Evolutionary conservation across 2,797 vertebrate species (phyloP), one percentile per base, ranked within the genome.

Genomic region (Acrossocheilus fasciatus): DNA sequence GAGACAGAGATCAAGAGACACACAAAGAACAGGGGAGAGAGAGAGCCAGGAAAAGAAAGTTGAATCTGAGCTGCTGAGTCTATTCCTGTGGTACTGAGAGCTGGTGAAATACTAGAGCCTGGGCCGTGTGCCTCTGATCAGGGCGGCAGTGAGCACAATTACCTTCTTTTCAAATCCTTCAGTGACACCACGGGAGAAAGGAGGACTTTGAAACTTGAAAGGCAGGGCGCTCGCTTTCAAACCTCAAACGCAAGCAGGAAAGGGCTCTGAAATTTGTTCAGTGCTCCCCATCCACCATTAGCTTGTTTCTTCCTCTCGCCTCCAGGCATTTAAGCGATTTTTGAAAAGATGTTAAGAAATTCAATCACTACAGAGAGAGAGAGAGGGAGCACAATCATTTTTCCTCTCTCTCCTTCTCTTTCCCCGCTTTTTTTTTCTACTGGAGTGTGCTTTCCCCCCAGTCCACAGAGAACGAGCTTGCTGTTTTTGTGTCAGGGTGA

Each of bases 331-430:
- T 98, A 99, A 96, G 96, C 94, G 96, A 97, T 98, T 98, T 99
- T 99, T 99, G 98, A 99, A 99, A 98, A 99, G 98, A 99, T 99
- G 98, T 99, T 99, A 99, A 99, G 98, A 99, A 99, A 99, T 99
- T 98, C 98, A 98, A 98, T 99, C 98, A 99, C 98, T 98, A 98
- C 97, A 98, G 98, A 98, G 97, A 97, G 97, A 96, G 70, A 81
- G 77, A 85, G 69, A 75, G 86, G 45, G 74, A 70, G 83, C 93
- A 92, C 92, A 93, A 93, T 93, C 87, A 92, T 92, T 93, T 74
- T 83, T 75, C 54, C 83, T 82, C 41, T 70, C 69, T 83, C n/a
- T 47, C 62, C 79, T 69, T 81, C 74, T 36, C 39, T 59, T 64
- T 26, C 68, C 64, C 62, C 14, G 50, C 81, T 68, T 78, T 75